These are phyloP conservation scores for Nothoprocta pentlandii DNA, from an alignment of 2,113 vertebrate genomes.

Conservation along the genomic window DNA sequence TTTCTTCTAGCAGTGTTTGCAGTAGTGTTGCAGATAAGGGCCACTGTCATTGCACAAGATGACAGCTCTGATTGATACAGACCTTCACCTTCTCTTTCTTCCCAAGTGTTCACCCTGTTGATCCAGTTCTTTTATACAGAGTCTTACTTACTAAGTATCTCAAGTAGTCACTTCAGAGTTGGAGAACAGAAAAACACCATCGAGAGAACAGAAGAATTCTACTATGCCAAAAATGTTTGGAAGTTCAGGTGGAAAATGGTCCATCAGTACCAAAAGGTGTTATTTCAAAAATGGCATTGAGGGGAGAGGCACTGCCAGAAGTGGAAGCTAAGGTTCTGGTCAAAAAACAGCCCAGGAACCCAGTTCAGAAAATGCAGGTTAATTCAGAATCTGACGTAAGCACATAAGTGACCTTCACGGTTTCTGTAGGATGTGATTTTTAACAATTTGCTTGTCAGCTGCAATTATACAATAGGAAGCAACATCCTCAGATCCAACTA, in stretches of 20 bases:
- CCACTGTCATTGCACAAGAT: background rate
- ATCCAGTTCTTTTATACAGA: background rate
- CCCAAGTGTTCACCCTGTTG: background rate
- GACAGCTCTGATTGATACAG: background rate
- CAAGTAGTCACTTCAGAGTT: background rate
- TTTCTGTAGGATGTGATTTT: background rate
- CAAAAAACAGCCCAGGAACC: background rate
- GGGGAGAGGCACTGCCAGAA: background rate
- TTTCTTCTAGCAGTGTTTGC: background rate
- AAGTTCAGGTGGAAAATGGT: background rate
- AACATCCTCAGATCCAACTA: background rate
- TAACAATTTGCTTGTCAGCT: background rate
- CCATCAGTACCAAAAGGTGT: background rate
- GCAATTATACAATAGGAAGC: background rate
- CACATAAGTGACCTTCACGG: background rate
- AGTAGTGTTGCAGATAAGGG: background rate
- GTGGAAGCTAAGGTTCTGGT: background rate
- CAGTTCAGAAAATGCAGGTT: background rate
- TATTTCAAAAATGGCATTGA: background rate
- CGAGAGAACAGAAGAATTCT: background rate
- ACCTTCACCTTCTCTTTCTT: background rate
- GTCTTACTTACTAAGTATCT: accelerated
- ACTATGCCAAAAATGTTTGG: background rate
- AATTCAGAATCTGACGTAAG: background rate
- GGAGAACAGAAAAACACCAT: background rate